Base-by-base conservation (phyloP, 30 jellyfish, hydroid and myxozoan species). In the Nemopilema nomurai region DNA sequence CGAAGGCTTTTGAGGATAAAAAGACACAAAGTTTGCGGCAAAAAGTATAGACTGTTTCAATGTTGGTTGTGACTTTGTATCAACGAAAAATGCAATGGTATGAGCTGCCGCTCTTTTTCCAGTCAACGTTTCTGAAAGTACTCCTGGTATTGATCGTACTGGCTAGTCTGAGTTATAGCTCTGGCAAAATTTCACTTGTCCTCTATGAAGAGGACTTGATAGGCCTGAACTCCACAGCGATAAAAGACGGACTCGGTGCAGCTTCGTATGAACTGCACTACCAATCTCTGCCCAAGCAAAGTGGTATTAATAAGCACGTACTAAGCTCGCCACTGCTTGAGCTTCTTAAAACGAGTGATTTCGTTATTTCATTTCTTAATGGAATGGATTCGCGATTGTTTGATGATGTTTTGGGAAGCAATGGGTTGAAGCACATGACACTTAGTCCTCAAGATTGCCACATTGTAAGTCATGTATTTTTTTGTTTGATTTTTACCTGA, bases 401-500 rank as follows among this genome's bases (percentile, higher is more conserved):
- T 27, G 51, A 80, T 49, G 82, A 80, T 23, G 67, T 80, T 21
- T 23, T 80, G 74, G 30, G 19, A 7, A 18, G 28, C 30, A 22
- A 29, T 51, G 26, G 69, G 28, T 24, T 50, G 1, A 80, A 49
- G 74, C 91, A 83, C 52, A 32, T 83, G 17, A 16, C 79, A 0
- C 57, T 83, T 28, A 51, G 72, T 24, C 81, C 91, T n/a, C 85
- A 83, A 49, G 69, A 83, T 57, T 83, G 91, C 28, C 85, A 70
- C n/a, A 25, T 51, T 77, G 91, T 83, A n/a, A 73, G 91, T 83
- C 29, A 13, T 63, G 7, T 28, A 16, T 4, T 65, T 63, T n/a
- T n/a, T n/a, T n/a, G n/a, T 16, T 9, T 51, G 20, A 16, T 51
- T 51, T 51, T 20, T 9, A 9, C 16, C 20, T 52, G 67, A 52